Evolutionary conservation across 2,888 invertebrate species (phyloP).

Genomic region (Gari tellinella): DNA sequence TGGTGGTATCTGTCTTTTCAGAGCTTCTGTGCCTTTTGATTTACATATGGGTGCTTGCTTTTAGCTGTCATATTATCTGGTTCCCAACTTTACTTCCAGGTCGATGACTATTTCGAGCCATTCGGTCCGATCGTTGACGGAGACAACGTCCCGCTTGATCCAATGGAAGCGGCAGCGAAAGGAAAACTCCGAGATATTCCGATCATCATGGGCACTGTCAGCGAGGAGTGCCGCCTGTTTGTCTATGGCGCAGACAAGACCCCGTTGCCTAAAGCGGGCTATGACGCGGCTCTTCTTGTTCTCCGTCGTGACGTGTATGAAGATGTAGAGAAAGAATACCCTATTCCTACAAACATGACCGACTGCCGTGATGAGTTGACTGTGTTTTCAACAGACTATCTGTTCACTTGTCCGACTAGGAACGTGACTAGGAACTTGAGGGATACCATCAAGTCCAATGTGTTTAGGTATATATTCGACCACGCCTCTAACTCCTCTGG

Average conservation of each 20-base stretch:
- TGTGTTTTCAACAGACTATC: constrained; percentile 67
- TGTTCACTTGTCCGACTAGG: constrained; percentile 72
- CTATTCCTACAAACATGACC: constrained; percentile 34
- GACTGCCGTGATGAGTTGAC: constrained; percentile 62
- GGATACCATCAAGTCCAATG: constrained; percentile 3
- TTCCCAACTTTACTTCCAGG: no score
- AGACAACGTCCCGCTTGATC: constrained; percentile 60
- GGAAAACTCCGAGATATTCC: constrained; percentile 67
- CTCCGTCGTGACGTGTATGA: constrained; percentile 42
- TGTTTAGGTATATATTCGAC: constrained; percentile 73
- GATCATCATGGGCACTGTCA: constrained; percentile 72
- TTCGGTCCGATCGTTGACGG: constrained; percentile 77
- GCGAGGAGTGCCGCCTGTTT: constrained; percentile 74
- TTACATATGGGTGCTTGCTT: no score
- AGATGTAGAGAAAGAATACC: constrained; percentile 63
- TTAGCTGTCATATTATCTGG: no score
- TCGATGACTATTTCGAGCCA: constrained; percentile 74
- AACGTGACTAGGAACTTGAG: constrained; percentile 39
- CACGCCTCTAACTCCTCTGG: constrained; percentile 64
- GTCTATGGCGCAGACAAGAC: constrained; percentile 65
- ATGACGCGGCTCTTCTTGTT: constrained; percentile 27
- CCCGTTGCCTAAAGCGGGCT: constrained; percentile 25
- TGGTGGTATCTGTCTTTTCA: no score
- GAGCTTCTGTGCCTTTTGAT: no score
- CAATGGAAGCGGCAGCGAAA: constrained; percentile 56